A percentile compares a stretch with the other conserved stretches of the same genome.
Conservation (phyloP, 2,113 vertebrate genomes). For the Echinops telfairi region DNA sequence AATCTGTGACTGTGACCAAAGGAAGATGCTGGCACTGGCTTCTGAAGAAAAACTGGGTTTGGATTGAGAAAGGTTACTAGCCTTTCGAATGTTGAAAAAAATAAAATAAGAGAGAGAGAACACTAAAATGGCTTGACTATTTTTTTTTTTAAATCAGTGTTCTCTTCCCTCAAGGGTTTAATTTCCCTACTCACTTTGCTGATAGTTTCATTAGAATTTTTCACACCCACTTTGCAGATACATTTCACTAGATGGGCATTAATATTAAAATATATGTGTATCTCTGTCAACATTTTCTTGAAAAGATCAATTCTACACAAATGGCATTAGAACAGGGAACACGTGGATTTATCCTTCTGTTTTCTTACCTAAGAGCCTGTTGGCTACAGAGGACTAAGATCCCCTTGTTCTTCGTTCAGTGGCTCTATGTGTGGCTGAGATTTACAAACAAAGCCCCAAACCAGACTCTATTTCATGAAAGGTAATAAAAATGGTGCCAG, state of each 20-base stretch:
- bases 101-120: not conserved
- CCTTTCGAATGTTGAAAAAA: not conserved
- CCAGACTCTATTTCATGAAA: conserved; percentile 24
- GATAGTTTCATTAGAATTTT: not conserved
- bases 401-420: not conserved
- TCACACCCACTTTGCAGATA: not conserved
- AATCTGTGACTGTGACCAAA: not conserved
- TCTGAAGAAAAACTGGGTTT: conserved; percentile 7
- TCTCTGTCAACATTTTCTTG: conserved; percentile 51
- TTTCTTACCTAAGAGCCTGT: not conserved
- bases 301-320: conserved; percentile 7
- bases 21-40: not conserved
- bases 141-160: too few relatives aligned
- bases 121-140: conserved; percentile 29
- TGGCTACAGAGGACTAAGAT: not conserved
- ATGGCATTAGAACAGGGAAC: not conserved
- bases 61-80: not conserved
- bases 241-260: not conserved
- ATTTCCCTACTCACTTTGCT: not conserved
- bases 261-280: not conserved
- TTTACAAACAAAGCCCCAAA: conserved; percentile 19
- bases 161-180: conserved; percentile 17
- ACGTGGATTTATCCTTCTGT: not conserved
- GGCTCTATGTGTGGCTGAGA: not conserved
- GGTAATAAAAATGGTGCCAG: conserved; percentile 24